phyloP scores from a whole-genome alignment of 1,140 invertebrate species.

The Sarcophaga peregrina region DNA sequence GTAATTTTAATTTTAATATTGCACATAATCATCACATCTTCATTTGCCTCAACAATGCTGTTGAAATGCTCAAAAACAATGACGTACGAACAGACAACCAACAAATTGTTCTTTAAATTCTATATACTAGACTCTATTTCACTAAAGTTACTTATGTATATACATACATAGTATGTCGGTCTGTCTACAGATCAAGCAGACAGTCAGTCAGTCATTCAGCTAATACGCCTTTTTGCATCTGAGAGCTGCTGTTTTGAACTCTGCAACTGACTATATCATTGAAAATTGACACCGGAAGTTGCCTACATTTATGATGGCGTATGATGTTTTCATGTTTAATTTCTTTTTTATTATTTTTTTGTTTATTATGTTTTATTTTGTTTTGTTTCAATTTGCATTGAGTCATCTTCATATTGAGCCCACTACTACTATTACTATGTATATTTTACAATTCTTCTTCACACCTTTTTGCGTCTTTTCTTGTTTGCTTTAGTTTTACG shows the following conservation, averaged over 20 bases:
- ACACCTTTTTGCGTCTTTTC: not conserved
- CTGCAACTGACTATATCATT: slow-evolving; percentile 4
- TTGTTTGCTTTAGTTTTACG: not conserved
- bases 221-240: not conserved
- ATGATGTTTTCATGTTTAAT: not conserved
- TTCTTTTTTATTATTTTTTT: not conserved
- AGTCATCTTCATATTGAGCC: not conserved
- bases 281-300: slow-evolving; percentile 39
- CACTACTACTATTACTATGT: not conserved
- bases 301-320: not conserved
- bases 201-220: not conserved
- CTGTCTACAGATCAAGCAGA: not conserved
- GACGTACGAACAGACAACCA: not conserved
- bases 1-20: not conserved
- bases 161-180: not conserved
- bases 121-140: no score
- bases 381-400: not conserved
- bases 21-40: slow-evolving; percentile 15
- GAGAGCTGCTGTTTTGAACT: not conserved
- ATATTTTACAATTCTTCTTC: not conserved
- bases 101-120: no score
- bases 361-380: not conserved
- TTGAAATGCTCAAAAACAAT: not conserved
- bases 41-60: not conserved
- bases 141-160: no score